Evolutionary conservation across 2,888 invertebrate genomes (phyloP).

Genomic region (Spisula subtruncata): DNA sequence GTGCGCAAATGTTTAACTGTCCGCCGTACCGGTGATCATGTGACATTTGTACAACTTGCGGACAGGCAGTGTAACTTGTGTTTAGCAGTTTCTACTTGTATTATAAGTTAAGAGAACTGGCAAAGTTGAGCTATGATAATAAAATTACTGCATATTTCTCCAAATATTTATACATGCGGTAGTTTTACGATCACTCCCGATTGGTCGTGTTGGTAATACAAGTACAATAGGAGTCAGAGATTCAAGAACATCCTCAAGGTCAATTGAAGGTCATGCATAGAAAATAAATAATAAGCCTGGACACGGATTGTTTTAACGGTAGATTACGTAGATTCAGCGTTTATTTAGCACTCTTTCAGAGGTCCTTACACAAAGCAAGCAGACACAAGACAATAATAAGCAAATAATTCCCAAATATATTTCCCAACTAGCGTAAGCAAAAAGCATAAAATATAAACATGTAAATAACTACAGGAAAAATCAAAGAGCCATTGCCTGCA

Average conservation of each 20-base stretch:
- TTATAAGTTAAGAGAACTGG: neutral
- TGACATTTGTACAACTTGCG: neutral
- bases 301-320: constrained; percentile 55
- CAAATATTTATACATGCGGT: neutral
- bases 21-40: neutral
- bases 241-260: constrained; percentile 29
- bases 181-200: neutral
- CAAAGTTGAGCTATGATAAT: neutral
- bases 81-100: neutral
- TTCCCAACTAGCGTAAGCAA: constrained; percentile 69
- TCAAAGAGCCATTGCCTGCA: constrained; percentile 22
- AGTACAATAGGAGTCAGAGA: constrained; percentile 41
- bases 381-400: constrained; percentile 61
- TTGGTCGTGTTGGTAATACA: constrained; percentile 27
- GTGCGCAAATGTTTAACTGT: neutral
- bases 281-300: constrained; percentile 60
- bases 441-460: constrained; percentile 65
- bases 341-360: constrained; percentile 73
- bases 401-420: constrained; percentile 61
- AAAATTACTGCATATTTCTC: neutral
- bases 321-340: constrained; percentile 68
- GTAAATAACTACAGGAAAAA: constrained; percentile 49
- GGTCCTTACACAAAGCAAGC: constrained; percentile 64
- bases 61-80: neutral
- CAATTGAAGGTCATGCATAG: constrained; percentile 65